These are phyloP conservation scores for Propithecus deckenii DNA, from an alignment of 2,797 vertebrate genomes.

Conservation along the genomic window DNA sequence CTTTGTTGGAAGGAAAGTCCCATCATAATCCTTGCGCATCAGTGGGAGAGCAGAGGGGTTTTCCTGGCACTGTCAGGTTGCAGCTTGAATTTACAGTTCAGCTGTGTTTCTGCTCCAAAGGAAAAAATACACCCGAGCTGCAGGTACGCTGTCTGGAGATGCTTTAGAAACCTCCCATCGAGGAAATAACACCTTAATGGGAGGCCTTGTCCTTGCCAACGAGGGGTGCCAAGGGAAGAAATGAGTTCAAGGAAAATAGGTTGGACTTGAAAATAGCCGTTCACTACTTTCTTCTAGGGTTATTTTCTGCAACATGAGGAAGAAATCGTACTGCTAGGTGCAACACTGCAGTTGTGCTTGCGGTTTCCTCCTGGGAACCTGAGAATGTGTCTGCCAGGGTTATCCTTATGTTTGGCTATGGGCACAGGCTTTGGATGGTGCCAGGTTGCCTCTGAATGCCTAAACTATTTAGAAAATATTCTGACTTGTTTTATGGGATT, in stretches of 20 bases:
- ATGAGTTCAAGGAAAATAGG: neutral
- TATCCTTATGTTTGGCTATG: neutral
- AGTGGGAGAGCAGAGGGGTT: neutral
- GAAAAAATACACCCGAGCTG: neutral
- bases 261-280: neutral
- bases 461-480: neutral
- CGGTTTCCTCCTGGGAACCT: neutral
- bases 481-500: neutral
- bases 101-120: neutral
- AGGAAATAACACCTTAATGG: neutral
- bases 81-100: neutral
- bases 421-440: neutral
- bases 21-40: fast-evolving
- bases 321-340: neutral
- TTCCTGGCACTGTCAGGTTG: neutral
- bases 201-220: neutral
- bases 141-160: neutral
- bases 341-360: neutral
- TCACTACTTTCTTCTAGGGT: neutral
- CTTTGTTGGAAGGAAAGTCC: neutral
- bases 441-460: neutral
- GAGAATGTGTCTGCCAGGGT: neutral
- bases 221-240: neutral
- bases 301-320: neutral
- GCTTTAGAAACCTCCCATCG: neutral